Conservation (phyloP, 2,797 vertebrate species). For the Poecilia velifera region DNA sequence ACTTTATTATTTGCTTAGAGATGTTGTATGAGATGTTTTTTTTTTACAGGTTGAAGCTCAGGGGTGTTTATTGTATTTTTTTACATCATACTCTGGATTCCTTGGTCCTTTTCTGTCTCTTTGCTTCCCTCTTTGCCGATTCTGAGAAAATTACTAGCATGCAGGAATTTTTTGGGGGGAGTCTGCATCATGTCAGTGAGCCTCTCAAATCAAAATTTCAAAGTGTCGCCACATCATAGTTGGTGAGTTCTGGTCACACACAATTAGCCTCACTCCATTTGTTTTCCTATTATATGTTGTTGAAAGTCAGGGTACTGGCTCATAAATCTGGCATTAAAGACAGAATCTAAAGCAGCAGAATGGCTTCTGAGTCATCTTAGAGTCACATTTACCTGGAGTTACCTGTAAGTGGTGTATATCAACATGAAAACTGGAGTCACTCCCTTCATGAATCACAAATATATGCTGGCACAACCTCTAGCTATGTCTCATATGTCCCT, state of each 20-base stretch:
- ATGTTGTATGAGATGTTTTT: background rate
- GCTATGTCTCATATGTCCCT: constrained; percentile 25
- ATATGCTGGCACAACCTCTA: background rate
- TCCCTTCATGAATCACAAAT: background rate
- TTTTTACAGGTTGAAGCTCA: background rate
- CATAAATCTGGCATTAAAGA: background rate
- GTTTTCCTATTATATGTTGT: background rate
- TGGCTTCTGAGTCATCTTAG: background rate
- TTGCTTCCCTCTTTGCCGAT: background rate
- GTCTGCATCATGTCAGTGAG: background rate
- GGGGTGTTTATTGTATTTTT: background rate
- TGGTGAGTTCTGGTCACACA: background rate
- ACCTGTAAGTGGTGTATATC: background rate
- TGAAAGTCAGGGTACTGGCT: background rate
- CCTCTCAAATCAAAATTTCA: background rate
- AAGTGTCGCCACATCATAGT: background rate
- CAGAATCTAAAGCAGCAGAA: background rate
- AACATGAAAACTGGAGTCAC: constrained; percentile 6
- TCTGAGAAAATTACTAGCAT: background rate
- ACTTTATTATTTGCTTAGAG: background rate
- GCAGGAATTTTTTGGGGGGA: background rate
- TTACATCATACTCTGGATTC: background rate
- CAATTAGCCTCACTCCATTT: too few species aligned
- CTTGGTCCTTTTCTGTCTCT: background rate
- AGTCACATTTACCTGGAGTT: background rate